Evolutionary conservation across 2,797 vertebrate species (phyloP), one percentile per base, ranked within the genome.

Genomic region (Onychomys torridus): DNA sequence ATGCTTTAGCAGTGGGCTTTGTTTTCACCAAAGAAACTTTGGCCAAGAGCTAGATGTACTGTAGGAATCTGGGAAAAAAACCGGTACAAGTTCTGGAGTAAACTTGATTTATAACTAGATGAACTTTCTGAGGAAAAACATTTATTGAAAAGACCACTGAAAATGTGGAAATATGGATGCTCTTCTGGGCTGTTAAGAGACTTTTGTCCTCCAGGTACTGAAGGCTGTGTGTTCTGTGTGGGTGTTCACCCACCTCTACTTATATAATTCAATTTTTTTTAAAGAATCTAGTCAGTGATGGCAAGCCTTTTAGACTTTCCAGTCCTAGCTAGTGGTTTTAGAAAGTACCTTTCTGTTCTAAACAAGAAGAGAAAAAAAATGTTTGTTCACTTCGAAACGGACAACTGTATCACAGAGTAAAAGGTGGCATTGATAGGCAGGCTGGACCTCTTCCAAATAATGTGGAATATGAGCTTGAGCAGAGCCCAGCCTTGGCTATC

Each of bases 1-100:
- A 75, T 90, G 94, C 82, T 94, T 97, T 79, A 59, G 40, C 94
- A 81, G 13, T 92, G 46, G 1, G 29, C 14, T 43, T 46, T 49
- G 46, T 57, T 71, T 86, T 81, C 61, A 52, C 94, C 93, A 92
- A 94, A 97, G 95, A 95, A 96, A 78, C 34, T 32, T 57, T 25
- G 85, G 83, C 94, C 97, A 97, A 95, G 92, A 98, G 93, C 29
- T 63, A 91, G 52, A 57, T 97, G 93, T 81, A 92, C 77, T 94
- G 2, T 90, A 93, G 90, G 77, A 96, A 96, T 95, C 77, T 91
- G 90, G 79, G 55, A 65, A 77, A 52, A 52, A 90, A 34, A 27
- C 75, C 43, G 12, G 63, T 71, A 19, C 73, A 57, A 71, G 14
- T 90, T 95, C 32, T 65, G 79, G 63, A 52, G 86, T 43, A 84